Evolutionary conservation across 1,140 invertebrate species (phyloP), one percentile per base, ranked within the genome.

Genomic region (Callitettix versicolor): DNA sequence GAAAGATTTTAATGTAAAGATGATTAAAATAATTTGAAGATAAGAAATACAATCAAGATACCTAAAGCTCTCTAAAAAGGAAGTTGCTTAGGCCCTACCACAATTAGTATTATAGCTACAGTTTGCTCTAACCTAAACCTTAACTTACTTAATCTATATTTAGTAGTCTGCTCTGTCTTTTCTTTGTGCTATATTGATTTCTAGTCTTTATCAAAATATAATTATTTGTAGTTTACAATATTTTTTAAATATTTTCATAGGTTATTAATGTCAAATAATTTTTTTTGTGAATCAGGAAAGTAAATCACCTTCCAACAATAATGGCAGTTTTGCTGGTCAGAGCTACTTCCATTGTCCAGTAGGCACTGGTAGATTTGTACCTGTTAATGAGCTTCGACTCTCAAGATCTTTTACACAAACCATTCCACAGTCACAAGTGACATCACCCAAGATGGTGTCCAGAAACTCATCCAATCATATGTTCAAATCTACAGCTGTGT

Each of bases 321-420:
- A 62, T 49, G 61, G 61, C 18, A 38, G 11, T 7, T 58, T 47
- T 41, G 56, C 51, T 26, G 52, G 52, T 26, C 33, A 48, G 21
- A 43, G 30, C 34, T 60, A 58, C 24, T 62, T 62, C 49, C 51
- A 21, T 17, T 57, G 61, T 49, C 43, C 56, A 11, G 42, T 34
- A 47, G 57, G 57, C 9, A 47, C 33, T n/a, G 61, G 59, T 17
- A 53, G 53, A 33, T 62, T 62, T 55, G 57, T 58, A 26, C 30
- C 58, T 9, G 46, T 62, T 33, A 57, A 53, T 21, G 46, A 52
- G 11, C 34, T 56, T 21, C 46, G 38, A 6, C 47, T 50, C 5
- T n/a, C 22, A 17, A 18, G 15, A 9, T 40, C 34, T 6, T 14
- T 20, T 11, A 21, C 20, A 14, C 30, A 30, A 5, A 15, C 34